These are phyloP conservation scores for Solen grandis DNA, from an alignment of 1,140 invertebrate species.

Conservation along the genomic window DNA sequence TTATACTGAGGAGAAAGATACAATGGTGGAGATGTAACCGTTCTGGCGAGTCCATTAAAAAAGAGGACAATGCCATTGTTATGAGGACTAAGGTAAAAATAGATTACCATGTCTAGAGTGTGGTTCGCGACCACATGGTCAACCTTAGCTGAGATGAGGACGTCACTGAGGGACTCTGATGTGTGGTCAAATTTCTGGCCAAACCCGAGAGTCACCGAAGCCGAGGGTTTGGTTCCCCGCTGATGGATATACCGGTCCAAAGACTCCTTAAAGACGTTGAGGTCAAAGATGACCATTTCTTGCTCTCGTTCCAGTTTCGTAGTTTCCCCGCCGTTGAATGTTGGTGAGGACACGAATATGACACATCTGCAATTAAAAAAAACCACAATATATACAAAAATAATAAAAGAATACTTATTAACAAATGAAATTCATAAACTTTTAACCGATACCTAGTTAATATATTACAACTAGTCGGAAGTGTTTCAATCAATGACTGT, in stretches of 20 bases:
- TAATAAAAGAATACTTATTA: too few relatives aligned
- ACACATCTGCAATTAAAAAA: conserved; percentile 61
- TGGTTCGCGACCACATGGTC: conserved; percentile 49
- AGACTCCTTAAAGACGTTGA: conserved; percentile 58
- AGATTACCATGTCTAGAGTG: conserved; percentile 59
- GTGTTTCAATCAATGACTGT: too few relatives aligned
- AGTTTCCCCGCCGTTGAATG: conserved; percentile 23
- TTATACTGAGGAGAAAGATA: too few relatives aligned
- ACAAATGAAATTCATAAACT: conserved; percentile 9
- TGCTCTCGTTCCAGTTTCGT: conserved; percentile 56
- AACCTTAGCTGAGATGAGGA: conserved; percentile 61
- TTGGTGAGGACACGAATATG: conserved; percentile 54
- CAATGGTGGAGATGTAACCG: too few relatives aligned
- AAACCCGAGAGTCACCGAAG: conserved; percentile 61
- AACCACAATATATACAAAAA: too few relatives aligned
- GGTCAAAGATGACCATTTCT: conserved; percentile 62
- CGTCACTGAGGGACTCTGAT: conserved; percentile 43
- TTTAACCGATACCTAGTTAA: too few relatives aligned
- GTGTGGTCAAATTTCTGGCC: conserved; percentile 58
- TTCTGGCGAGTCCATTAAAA: too few relatives aligned
- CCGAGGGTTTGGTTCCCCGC: conserved; percentile 55
- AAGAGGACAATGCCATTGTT: too few relatives aligned
- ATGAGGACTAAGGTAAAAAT: too few relatives aligned
- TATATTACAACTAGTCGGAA: too few relatives aligned
- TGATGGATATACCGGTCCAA: conserved; percentile 47